Evolutionary conservation across 2,888 invertebrate genomes (phyloP).

Genomic region (Slavum lentiscoides): DNA sequence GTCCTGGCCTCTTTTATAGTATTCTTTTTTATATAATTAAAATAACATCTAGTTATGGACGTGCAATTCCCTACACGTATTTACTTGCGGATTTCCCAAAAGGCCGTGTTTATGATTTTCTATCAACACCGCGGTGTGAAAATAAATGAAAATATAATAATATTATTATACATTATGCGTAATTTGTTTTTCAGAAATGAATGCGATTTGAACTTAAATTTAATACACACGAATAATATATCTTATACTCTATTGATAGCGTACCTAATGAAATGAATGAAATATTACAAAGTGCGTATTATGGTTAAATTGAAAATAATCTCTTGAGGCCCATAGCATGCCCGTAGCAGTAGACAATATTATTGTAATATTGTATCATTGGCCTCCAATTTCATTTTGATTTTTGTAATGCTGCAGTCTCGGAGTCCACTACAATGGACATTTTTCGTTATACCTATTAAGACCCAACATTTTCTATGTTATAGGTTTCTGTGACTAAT

Average conservation of each 20-base stretch:
- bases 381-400: too few species aligned
- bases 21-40: not conserved
- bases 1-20: conserved; percentile 15
- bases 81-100: not conserved
- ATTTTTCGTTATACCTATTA: too few species aligned
- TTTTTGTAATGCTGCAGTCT: too few species aligned
- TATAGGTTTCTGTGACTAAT: too few species aligned
- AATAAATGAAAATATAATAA: conserved; percentile 11
- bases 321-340: not conserved
- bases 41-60: not conserved
- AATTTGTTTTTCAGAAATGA: not conserved
- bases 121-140: not conserved
- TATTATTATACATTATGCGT: not conserved
- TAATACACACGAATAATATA: not conserved
- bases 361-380: too few species aligned
- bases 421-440: too few species aligned
- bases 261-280: too few species aligned
- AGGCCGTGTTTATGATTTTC: not conserved
- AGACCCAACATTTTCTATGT: too few species aligned
- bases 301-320: not conserved
- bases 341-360: too few species aligned
- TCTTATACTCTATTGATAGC: not conserved
- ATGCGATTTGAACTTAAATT: conserved; percentile 4
- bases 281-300: too few species aligned
- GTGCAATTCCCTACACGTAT: conserved; percentile 1